A percentile compares a stretch with the other conserved stretches of the same genome.
phyloP scores from a whole-genome alignment of 2,888 invertebrate species.

The Caenorhabditis doughertyi region DNA sequence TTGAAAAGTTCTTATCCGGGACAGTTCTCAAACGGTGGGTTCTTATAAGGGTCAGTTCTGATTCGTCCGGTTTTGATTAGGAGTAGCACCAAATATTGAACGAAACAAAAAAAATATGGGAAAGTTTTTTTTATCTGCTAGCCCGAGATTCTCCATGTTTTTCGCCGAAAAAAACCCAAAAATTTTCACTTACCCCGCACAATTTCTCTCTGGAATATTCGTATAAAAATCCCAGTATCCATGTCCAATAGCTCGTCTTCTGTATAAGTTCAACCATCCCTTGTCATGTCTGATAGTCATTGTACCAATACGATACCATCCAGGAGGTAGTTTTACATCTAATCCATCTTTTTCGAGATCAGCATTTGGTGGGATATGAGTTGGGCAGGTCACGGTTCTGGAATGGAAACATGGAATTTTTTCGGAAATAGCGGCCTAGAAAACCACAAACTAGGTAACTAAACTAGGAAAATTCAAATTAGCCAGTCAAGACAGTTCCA shows the following conservation, averaged over 20 bases:
- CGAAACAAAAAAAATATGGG: too few species aligned
- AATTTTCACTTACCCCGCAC: conserved; percentile 76
- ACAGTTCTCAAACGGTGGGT: too few species aligned
- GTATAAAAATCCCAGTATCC: conserved; percentile 83
- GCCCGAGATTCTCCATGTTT: too few species aligned
- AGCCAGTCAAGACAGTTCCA: too few species aligned
- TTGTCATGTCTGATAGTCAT: conserved; percentile 80
- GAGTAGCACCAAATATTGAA: too few species aligned
- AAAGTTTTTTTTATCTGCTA: too few species aligned
- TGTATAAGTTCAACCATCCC: conserved; percentile 81
- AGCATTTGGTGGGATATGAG: conserved; percentile 76
- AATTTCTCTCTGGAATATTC: conserved; percentile 81
- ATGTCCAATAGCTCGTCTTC: conserved; percentile 78
- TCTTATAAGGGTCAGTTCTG: too few species aligned
- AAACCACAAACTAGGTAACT: too few species aligned
- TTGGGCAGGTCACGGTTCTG: conserved; percentile 81
- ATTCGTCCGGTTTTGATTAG: too few species aligned
- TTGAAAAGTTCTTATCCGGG: too few species aligned
- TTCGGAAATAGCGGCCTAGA: too few species aligned
- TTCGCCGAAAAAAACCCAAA: not conserved
- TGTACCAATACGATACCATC: conserved; percentile 82
- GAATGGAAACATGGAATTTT: conserved; percentile 21
- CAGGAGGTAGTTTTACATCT: conserved; percentile 79
- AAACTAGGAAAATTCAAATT: too few species aligned
- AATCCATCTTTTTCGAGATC: conserved; percentile 78